phyloP scores from a whole-genome alignment of 2,113 vertebrate genomes.

The Gopherus flavomarginatus region DNA sequence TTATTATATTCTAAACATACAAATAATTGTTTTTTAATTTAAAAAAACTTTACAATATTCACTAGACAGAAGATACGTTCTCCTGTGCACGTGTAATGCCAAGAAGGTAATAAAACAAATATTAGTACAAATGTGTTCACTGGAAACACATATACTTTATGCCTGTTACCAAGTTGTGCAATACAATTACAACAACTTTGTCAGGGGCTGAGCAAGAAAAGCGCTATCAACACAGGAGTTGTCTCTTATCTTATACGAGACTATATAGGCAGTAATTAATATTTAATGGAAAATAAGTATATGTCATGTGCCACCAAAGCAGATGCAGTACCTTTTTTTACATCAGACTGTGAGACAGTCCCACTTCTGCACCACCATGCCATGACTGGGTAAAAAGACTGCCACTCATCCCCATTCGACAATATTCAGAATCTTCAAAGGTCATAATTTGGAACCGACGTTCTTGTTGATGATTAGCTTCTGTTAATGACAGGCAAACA shows the following conservation, averaged over 20 bases:
- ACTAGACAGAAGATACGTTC: background rate
- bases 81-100: rapidly evolving
- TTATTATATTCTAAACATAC: background rate
- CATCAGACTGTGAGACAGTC: background rate
- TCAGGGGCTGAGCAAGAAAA: background rate
- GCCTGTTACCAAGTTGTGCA: rapidly evolving
- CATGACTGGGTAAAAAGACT: background rate
- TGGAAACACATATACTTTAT: background rate
- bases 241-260: background rate
- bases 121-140: background rate
- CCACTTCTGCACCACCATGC: background rate
- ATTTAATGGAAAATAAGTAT: background rate
- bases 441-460: constrained; percentile 7
- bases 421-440: background rate
- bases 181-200: background rate
- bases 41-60: background rate
- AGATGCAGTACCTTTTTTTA: background rate
- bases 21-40: background rate
- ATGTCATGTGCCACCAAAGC: rapidly evolving
- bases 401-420: background rate
- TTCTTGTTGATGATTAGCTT: background rate
- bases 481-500: background rate
- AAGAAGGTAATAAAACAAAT: background rate
- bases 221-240: background rate
- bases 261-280: background rate